These are phyloP conservation scores for Eurystomus glaucurus DNA, from an alignment of 2,797 vertebrate species.

Conservation along the genomic window DNA sequence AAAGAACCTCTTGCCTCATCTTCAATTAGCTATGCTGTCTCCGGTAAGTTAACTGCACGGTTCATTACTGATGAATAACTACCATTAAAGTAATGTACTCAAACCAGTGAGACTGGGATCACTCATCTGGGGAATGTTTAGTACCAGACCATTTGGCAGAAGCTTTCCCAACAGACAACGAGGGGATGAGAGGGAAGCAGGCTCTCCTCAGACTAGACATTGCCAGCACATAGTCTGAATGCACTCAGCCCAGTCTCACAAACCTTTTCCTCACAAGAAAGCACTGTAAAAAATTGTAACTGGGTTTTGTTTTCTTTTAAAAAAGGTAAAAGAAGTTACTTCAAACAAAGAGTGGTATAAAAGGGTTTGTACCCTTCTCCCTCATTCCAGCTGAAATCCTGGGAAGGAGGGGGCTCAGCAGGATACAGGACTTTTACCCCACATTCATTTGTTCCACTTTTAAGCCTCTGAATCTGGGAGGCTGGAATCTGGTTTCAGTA, in stretches of 20 bases:
- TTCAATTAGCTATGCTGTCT: slow-evolving; percentile 54
- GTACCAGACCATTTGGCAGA: slow-evolving; percentile 20
- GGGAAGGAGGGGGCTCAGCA: background rate
- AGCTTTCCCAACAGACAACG: background rate
- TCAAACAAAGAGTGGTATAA: background rate
- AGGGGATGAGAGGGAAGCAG: background rate
- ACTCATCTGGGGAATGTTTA: background rate
- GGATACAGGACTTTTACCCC: background rate
- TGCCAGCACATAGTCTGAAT: background rate
- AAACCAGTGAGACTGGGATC: background rate
- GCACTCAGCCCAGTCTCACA: background rate
- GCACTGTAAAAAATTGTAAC: background rate
- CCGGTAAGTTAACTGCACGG: slow-evolving; percentile 21
- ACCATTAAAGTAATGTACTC: slow-evolving; percentile 52
- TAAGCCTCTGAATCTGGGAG: background rate
- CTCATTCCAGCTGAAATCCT: background rate
- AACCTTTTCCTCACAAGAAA: background rate
- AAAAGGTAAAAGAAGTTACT: background rate
- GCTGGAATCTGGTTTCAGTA: background rate
- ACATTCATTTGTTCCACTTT: background rate
- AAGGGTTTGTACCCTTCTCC: background rate
- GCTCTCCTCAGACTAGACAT: background rate
- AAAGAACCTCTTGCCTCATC: slow-evolving; percentile 47
- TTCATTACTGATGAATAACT: slow-evolving; percentile 64
- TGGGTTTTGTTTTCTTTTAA: background rate